Evolutionary conservation across 2,113 vertebrate species (phyloP), one percentile per base, ranked within the genome.

Genomic region (Athene cunicularia): DNA sequence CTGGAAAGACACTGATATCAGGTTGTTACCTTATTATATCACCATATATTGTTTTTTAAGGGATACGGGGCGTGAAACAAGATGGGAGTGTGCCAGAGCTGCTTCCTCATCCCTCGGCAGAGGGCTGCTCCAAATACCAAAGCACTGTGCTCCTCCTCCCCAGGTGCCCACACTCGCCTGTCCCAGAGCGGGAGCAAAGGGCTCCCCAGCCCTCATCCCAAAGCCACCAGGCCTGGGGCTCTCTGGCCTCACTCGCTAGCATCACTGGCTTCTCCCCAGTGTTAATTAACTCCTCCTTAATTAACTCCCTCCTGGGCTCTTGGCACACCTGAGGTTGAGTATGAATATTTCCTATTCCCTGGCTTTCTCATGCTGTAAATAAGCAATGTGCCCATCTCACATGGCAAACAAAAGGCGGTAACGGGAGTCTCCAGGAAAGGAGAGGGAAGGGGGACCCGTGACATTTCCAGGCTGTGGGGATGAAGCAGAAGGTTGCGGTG

Each of bases 311-410:
- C 39, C 28, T 1, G 17, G 37, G 12, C 15, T 37, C 85, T 79
- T 70, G 43, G 63, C 59, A 52, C 67, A 6, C 23, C 55, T 32
- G 2, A 2, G 18, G 5, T 0, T 53, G 39, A 19, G 0, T 9
- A 12, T 3, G 74, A 77, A 16, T 41, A 43, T 59, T 50, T 41
- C 26, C 66, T 24, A 5, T 3, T 71, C 60, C 64, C 73, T 72
- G 41, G 49, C 19, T n/a, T 72, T 64, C n/a, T 37, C 73, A 28
- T 84, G 0, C 35, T 5, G 16, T 18, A 12, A 10, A 43, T 8
- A 8, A 52, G 59, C 67, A 43, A 18, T 0, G 0, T 1, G 0
- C 22, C 80, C 0, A 0, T 27, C 58, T 75, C 33, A 22, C 21
- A 1, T 5, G 75, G 63, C 93, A 63, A 28, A 88, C 33, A 30